Base-by-base conservation (phyloP, 2,888 invertebrate species). In the Amiota communis region DNA sequence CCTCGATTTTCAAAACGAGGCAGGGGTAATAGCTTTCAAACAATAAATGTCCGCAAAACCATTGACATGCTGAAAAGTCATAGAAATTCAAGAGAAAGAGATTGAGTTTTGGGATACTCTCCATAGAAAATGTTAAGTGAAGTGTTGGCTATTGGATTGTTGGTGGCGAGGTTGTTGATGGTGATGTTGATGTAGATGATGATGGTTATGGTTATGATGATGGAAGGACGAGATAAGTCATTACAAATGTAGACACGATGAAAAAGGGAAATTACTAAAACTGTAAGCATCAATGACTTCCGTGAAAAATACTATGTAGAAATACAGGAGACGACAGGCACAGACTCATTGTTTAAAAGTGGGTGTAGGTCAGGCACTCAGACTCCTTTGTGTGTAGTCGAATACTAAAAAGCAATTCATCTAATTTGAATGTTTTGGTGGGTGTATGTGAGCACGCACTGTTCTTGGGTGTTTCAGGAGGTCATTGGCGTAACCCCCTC, bases 11-110 rank as follows among this genome's bases (percentile, higher is more conserved):
- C 9, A 0, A 8, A 20, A n/a, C n/a, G 56, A 71, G 74, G 86
- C 70, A 84, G 80, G 87, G 88, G 88, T 87, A 87, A 87, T 87
- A 88, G 87, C 88, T 87, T 87, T 88, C 86, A 88, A 87, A 87
- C 87, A 87, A 87, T 87, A 87, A 87, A 87, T 88, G 88, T 87
- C 87, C 87, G 87, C 87, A 88, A 88, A 88, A 82, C 87, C 87
- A 88, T 87, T 88, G 87, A 87, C 88, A 86, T 87, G 87, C 87
- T 76, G 70, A 69, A 77, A 79, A 82, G 81, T 83, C 78, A 77
- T 78, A 59, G 83, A 82, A 79, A 80, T 79, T 76, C 77, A 74
- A 77, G 72, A 20, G 59, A n/a, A 59, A 20, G 47, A 3, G 63
- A 36, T n/a, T 46, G n/a, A n/a, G 74, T 53, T 71, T 73, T 74